phyloP scores from a whole-genome alignment of 1,140 invertebrate species.

The Kradibia gibbosae region DNA sequence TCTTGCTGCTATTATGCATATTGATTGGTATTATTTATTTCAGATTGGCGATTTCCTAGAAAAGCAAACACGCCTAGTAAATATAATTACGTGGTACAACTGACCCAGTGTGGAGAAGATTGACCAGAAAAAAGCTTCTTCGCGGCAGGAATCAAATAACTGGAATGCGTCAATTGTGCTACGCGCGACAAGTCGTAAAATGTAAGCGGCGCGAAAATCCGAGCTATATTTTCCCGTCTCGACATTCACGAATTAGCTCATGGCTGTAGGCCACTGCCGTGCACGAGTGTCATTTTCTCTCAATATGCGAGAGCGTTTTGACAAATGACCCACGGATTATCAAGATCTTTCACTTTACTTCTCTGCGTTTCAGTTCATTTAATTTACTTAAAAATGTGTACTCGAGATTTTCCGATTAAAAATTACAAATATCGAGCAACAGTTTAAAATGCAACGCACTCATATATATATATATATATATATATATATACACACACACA shows the following conservation, averaged over 20 bases:
- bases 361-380: not conserved
- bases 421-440: not conserved
- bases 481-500: too few relatives aligned
- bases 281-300: not conserved
- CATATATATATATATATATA: too few relatives aligned
- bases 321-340: not conserved
- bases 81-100: not conserved
- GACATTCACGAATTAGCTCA: not conserved
- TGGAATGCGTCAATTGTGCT: not conserved
- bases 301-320: not conserved
- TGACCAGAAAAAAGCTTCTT: not conserved
- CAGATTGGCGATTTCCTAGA: not conserved
- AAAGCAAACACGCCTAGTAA: constrained; percentile 6
- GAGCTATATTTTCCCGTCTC: not conserved
- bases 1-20: not conserved
- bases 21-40: not conserved
- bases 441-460: too few relatives aligned
- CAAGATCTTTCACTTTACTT: not conserved
- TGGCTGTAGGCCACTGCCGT: not conserved
- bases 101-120: not conserved
- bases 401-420: not conserved
- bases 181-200: not conserved
- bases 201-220: not conserved
- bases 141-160: not conserved
- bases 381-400: not conserved